These are phyloP conservation scores for Coremacera marginata DNA, from an alignment of 2,888 invertebrate genomes.

Conservation along the genomic window DNA sequence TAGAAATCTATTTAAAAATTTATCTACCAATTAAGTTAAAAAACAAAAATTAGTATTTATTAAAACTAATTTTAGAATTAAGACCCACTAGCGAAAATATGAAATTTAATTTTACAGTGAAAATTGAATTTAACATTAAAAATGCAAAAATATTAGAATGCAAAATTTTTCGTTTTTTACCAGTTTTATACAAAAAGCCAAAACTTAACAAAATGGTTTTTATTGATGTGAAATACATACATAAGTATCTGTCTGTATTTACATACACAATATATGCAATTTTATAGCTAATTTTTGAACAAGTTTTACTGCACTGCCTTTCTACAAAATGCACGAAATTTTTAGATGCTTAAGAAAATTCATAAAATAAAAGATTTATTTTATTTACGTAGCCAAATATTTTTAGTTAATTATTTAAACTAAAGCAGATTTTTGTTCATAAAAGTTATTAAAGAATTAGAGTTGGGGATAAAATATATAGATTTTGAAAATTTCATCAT, in stretches of 20 bases:
- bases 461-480: too few relatives aligned
- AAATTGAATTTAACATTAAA: slow-evolving; percentile 12
- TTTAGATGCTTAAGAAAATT: slow-evolving; percentile 11
- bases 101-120: slow-evolving; percentile 8
- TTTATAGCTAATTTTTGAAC: background rate
- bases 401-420: background rate
- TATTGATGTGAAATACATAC: background rate
- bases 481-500: too few relatives aligned
- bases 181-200: background rate
- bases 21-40: background rate
- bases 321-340: slow-evolving; percentile 17
- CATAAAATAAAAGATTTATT: background rate
- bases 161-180: background rate
- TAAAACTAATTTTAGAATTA: background rate
- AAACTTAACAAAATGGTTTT: background rate
- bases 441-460: too few relatives aligned
- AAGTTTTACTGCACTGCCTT: slow-evolving; percentile 33
- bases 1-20: slow-evolving; percentile 17
- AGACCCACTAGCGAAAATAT: slow-evolving; percentile 19
- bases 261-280: background rate
- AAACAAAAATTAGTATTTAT: background rate
- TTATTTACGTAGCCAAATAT: background rate
- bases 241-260: background rate
- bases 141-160: background rate
- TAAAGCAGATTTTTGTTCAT: background rate